These are phyloP conservation scores for Leptodactylus fuscus DNA, from an alignment of 2,113 vertebrate species.

Conservation along the genomic window DNA sequence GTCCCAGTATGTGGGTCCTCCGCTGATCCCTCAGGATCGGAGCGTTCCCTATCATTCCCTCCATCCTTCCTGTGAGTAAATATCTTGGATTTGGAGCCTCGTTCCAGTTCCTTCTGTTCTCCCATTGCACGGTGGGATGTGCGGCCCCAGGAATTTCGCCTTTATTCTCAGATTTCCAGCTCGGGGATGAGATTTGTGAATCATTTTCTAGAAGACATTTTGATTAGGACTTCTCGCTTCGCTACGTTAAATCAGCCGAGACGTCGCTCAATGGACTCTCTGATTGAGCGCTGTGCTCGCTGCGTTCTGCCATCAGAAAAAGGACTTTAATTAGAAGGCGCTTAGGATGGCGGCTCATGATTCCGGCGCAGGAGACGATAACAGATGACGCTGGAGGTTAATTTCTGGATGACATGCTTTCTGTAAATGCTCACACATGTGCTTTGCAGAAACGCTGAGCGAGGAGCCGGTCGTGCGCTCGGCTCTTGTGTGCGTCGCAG, in stretches of 20 bases:
- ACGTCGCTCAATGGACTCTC: conserved; percentile 2
- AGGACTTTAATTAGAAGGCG: neutral
- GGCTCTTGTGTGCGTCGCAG: neutral
- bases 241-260: conserved; percentile 24
- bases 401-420: neutral
- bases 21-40: neutral
- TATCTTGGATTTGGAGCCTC: too few relatives aligned
- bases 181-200: neutral
- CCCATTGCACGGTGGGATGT: neutral
- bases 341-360: neutral
- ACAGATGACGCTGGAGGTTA: conserved; percentile 30
- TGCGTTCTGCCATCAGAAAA: conserved; percentile 13
- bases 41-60: too few relatives aligned
- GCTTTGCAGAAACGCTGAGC: neutral
- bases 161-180: conserved; percentile 31
- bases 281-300: conserved; percentile 22
- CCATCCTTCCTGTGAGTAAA: too few relatives aligned
- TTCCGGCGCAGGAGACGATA: conserved; percentile 2
- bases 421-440: conserved; percentile 15
- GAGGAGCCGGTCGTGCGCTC: neutral
- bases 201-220: conserved; percentile 1
- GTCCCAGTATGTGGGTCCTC: too few relatives aligned
- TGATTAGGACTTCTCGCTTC: conserved; percentile 12
- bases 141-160: neutral
- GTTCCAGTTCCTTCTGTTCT: too few relatives aligned